These are phyloP conservation scores for Stenotaenia linearis DNA, from an alignment of 2,888 invertebrate species.

Conservation along the genomic window DNA sequence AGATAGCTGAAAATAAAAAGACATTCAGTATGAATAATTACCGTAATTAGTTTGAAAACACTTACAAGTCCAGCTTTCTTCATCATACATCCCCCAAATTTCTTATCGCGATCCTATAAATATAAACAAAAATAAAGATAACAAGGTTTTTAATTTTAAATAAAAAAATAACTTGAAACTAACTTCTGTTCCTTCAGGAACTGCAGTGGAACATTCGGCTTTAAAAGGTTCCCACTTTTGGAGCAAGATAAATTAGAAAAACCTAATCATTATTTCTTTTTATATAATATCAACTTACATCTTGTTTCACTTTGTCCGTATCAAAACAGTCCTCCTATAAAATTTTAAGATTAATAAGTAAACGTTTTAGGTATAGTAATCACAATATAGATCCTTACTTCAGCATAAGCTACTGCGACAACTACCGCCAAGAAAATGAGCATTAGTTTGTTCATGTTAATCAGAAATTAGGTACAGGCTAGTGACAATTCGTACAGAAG, in stretches of 20 bases:
- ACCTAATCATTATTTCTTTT: not conserved
- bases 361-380: no score
- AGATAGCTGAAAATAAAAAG: not conserved
- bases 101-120: not conserved
- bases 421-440: no score
- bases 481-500: no score
- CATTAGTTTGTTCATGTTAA: no score
- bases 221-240: not conserved
- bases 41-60: not conserved
- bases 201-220: no score
- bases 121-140: not conserved
- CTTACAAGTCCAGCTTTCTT: not conserved
- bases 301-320: not conserved
- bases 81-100: not conserved
- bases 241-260: not conserved
- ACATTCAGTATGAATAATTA: not conserved
- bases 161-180: not conserved
- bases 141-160: not conserved
- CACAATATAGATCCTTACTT: no score
- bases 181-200: not conserved
- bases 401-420: no score
- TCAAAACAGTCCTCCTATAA: not conserved
- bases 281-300: not conserved
- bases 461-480: no score
- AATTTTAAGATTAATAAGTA: not conserved